Evolutionary conservation across 2,113 vertebrate genomes (phyloP).

Genomic region (Pelodiscus sinensis): DNA sequence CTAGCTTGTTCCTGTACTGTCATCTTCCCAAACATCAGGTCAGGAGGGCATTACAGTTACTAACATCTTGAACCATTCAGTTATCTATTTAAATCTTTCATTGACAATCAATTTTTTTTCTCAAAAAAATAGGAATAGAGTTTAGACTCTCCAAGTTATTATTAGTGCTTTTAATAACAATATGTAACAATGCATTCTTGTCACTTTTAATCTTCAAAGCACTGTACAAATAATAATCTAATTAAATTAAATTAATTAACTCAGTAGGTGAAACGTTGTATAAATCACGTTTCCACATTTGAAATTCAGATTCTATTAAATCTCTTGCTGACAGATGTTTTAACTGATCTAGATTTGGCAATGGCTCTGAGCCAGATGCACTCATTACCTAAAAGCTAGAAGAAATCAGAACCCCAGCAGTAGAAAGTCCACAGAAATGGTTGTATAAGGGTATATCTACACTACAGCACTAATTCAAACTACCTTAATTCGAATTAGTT

Average conservation of each 20-base stretch:
- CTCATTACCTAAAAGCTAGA: background rate
- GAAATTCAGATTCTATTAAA: background rate
- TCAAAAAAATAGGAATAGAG: background rate
- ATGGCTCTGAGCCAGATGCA: background rate
- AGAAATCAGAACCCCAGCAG: background rate
- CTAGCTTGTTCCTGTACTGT: background rate
- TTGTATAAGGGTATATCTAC: too few relatives aligned
- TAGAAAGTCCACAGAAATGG: background rate
- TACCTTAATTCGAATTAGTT: too few relatives aligned
- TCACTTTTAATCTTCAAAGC: background rate
- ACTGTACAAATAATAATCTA: background rate
- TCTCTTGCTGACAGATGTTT: background rate
- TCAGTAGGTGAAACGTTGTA: background rate
- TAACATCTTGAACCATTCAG: background rate
- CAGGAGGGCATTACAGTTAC: background rate
- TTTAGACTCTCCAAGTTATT: background rate
- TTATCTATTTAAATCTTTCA: background rate
- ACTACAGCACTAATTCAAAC: too few relatives aligned
- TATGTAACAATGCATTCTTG: background rate
- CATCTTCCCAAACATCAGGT: background rate
- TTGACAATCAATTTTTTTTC: background rate
- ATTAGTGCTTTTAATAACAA: background rate
- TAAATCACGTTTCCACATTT: background rate
- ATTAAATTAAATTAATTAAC: background rate
- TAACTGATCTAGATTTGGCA: background rate